phyloP scores from a whole-genome alignment of 2,888 invertebrate species.

The Eudemis profundana region DNA sequence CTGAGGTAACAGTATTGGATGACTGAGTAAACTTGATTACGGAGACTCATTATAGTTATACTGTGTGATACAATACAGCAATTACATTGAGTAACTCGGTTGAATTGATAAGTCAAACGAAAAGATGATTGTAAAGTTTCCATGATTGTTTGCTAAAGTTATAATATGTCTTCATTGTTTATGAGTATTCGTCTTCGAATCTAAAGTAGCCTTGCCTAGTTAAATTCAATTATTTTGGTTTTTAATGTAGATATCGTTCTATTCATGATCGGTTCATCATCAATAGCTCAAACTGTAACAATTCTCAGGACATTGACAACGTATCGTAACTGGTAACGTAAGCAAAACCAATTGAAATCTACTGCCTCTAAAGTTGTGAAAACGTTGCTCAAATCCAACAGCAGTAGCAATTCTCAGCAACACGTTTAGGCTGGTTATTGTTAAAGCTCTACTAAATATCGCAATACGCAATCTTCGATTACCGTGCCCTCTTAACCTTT shows the following conservation, averaged over 20 bases:
- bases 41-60: slow-evolving; percentile 10
- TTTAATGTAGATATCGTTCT: too few species aligned
- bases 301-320: too few species aligned
- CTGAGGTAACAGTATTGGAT: slow-evolving; percentile 34
- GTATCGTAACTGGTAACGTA: slow-evolving; percentile 14
- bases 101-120: slow-evolving; percentile 8
- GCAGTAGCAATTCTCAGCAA: slow-evolving; percentile 15
- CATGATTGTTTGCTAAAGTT: background rate
- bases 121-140: background rate
- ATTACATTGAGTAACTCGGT: slow-evolving; percentile 7
- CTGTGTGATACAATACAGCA: slow-evolving; percentile 11
- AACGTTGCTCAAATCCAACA: slow-evolving; percentile 64
- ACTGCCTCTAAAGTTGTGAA: slow-evolving; percentile 72
- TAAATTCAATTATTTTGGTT: too few species aligned
- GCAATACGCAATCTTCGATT: slow-evolving; percentile 69
- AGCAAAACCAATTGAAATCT: slow-evolving; percentile 66
- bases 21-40: slow-evolving; percentile 39
- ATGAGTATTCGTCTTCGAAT: too few species aligned
- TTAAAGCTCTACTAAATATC: slow-evolving; percentile 44
- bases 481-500: slow-evolving; percentile 50
- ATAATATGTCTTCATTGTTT: background rate
- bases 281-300: too few species aligned
- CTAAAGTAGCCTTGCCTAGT: background rate
- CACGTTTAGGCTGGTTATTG: background rate
- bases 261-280: too few species aligned